Evolutionary conservation across 2,888 invertebrate genomes (phyloP).

Genomic region (Stramonita haemastoma): DNA sequence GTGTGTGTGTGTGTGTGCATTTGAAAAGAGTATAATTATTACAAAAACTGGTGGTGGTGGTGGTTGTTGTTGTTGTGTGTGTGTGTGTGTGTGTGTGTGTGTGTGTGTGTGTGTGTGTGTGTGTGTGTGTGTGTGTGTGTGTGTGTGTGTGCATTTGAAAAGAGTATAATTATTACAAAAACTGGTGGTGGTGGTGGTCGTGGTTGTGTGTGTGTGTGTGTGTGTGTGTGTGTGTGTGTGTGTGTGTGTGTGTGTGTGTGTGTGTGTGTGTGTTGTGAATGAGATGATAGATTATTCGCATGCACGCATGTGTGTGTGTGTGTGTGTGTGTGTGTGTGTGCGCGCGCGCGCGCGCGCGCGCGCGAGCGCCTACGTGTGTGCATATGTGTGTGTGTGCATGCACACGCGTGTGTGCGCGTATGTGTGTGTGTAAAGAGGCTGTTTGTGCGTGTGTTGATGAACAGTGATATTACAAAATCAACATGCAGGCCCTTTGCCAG

Average conservation of each 20-base stretch:
- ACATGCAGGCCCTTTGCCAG: too few species aligned
- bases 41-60: not conserved
- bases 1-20: not conserved
- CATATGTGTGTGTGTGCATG: not conserved
- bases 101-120: constrained; percentile 9
- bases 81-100: not conserved
- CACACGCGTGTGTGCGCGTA: not conserved
- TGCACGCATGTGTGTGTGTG: not conserved
- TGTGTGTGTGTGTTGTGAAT: not conserved
- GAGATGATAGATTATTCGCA: too few species aligned
- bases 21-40: not conserved
- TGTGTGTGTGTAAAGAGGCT: not conserved
- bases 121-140: not conserved
- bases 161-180: not conserved
- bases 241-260: not conserved
- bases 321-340: not conserved
- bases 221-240: not conserved
- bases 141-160: not conserved
- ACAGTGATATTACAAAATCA: not conserved
- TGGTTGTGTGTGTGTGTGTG: not conserved
- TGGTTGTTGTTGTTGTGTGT: not conserved
- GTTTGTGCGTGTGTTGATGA: not conserved
- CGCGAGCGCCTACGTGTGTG: not conserved
- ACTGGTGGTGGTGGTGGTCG: not conserved
- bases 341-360: not conserved